Base-by-base conservation (phyloP, 2,113 vertebrate species). In the Oreochromis spilurus region DNA sequence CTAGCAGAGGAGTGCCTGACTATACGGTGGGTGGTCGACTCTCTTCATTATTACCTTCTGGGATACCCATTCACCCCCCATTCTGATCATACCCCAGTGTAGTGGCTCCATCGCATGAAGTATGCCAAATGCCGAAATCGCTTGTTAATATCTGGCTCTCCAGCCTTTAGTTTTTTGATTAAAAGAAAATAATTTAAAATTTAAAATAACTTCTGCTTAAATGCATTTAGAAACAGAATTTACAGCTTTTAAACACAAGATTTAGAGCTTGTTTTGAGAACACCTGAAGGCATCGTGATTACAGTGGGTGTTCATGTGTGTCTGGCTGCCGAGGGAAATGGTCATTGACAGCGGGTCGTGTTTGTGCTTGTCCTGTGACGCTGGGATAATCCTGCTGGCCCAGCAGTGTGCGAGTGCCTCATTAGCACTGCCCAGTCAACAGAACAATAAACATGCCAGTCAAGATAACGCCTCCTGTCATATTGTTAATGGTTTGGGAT, bases 401-500 rank as follows among this genome's bases (percentile, higher is more conserved):
- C 80, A 83, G 92, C 91, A 67, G 91, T 87, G 91, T 29, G 24
- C 45, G 9, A 83, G 91, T 90, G 90, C 90, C 95, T 96, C 95
- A 95, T 96, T 96, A 97, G 92, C 89, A 57, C 85, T n/a, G 84
- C 48, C 92, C 92, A 90, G 93, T 94, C 92, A 82, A 90, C 83
- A 90, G 91, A 94, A 96, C 95, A 95, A 96, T 96, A 95, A 96
- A 96, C 96, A 96, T 89, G 95, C 94, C 96, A 95, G 85, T 96
- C 95, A 96, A 91, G 79, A 89, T 95, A 96, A 96, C 93, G 82
- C 93, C 84, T 94, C 89, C 90, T 94, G 96, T 95, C 96, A 94
- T 91, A 85, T 95, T 95, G 93, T 92, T 96, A 96, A 96, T 96
- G 94, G 95, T 85, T 88, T 84, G 82, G 91, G 88, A 95, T 95